These are phyloP conservation scores for Lophura nycthemera DNA, from an alignment of 2,113 vertebrate genomes.

Conservation along the genomic window DNA sequence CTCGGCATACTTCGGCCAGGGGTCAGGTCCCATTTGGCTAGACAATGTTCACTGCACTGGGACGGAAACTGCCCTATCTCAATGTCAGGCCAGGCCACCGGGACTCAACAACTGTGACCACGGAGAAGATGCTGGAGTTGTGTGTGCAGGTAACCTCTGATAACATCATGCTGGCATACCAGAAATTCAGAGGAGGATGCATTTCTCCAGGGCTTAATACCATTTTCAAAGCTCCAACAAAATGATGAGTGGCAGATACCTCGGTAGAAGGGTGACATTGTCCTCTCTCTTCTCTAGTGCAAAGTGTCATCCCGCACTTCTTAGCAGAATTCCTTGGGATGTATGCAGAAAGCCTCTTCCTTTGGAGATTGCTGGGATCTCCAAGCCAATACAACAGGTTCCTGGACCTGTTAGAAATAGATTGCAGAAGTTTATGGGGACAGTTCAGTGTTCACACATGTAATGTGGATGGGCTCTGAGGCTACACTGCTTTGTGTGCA, in stretches of 20 bases:
- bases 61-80: not conserved
- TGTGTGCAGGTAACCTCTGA: not conserved
- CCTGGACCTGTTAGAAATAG: not conserved
- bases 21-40: constrained; percentile 19
- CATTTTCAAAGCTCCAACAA: not conserved
- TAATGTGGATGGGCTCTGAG: not conserved
- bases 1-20: not conserved
- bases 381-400: not conserved
- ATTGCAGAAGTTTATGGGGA: not conserved
- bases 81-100: constrained; percentile 23
- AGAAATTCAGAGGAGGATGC: not conserved
- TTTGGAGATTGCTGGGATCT: rapidly evolving
- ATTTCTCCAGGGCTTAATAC: rapidly evolving
- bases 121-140: not conserved
- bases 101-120: constrained; percentile 40
- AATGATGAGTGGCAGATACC: not conserved
- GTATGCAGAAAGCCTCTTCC: not conserved
- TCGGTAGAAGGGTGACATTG: not conserved
- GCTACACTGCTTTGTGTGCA: not conserved
- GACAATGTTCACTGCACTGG: constrained; percentile 7
- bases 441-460: not conserved
- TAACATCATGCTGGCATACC: no score
- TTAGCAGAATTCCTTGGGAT: not conserved
- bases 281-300: not conserved
- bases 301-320: not conserved